These are phyloP conservation scores for Nothobranchius furzeri DNA, from an alignment of 2,113 vertebrate species.

Conservation along the genomic window DNA sequence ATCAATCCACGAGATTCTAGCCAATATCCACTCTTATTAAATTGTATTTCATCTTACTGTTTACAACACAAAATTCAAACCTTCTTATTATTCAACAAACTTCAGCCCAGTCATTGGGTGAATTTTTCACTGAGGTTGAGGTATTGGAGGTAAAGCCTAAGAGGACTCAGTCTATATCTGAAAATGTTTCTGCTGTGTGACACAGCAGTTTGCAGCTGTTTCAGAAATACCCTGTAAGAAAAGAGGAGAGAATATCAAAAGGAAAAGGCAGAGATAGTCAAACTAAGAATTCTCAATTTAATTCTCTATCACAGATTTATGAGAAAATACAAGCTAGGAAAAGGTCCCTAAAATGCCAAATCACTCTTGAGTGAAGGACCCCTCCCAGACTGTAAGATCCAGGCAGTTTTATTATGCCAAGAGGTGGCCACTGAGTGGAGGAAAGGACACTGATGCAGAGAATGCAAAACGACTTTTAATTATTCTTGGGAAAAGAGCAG, in stretches of 20 bases:
- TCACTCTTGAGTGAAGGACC: conserved; percentile 31
- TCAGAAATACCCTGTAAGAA: conserved; percentile 12
- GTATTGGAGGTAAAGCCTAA: conserved; percentile 25
- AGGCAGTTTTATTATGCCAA: conserved; percentile 56
- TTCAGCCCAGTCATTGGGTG: conserved; percentile 50
- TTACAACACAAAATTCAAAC: conserved; percentile 2
- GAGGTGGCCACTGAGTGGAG: conserved; percentile 57
- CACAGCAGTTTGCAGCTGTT: conserved; percentile 33
- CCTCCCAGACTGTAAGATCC: conserved; percentile 19
- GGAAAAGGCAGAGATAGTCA: conserved; percentile 1
- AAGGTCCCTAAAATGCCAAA: conserved; percentile 30
- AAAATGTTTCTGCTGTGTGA: conserved; percentile 34
- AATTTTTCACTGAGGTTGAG: conserved; percentile 31
- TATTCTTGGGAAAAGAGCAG: conserved; percentile 70
- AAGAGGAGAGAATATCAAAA: not conserved
- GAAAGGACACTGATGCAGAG: conserved; percentile 68
- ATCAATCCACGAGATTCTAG: too few species aligned
- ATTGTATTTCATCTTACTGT: too few species aligned
- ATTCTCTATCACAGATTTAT: conserved; percentile 25
- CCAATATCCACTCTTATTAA: too few species aligned
- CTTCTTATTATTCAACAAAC: conserved; percentile 35
- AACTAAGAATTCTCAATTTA: conserved; percentile 6
- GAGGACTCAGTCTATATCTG: conserved; percentile 40
- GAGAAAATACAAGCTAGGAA: conserved; percentile 14
- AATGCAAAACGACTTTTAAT: conserved; percentile 71